Evolutionary conservation across 37 sponge, comb jelly and placozoan species (phyloP).

Genomic region (Spongia lamella): DNA sequence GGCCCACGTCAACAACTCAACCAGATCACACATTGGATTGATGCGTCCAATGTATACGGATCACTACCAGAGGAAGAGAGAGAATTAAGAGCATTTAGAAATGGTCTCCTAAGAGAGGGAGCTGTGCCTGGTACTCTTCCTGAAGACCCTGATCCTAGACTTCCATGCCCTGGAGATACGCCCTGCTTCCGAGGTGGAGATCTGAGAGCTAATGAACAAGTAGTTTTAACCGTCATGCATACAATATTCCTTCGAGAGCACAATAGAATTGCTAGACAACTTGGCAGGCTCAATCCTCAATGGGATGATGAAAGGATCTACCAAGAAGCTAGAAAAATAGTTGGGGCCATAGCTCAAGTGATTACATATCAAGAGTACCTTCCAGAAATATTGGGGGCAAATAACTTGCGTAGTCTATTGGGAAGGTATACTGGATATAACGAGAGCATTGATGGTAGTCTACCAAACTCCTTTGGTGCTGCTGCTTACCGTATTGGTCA

Average conservation of each 20-base stretch:
- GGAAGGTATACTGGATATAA: slow-evolving; percentile 70
- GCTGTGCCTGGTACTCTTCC: slow-evolving; percentile 37
- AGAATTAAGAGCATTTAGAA: slow-evolving; percentile 23
- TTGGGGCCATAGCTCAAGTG: slow-evolving; percentile 83
- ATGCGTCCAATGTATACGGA: slow-evolving; percentile 86
- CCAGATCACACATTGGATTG: slow-evolving; percentile 84
- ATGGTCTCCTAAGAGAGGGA: slow-evolving; percentile 62
- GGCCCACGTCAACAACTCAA: slow-evolving; percentile 74
- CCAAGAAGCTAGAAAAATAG: slow-evolving; percentile 83
- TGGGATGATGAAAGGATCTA: slow-evolving; percentile 89
- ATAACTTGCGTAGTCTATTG: slow-evolving; percentile 31
- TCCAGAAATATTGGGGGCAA: slow-evolving; percentile 68
- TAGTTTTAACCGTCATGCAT: slow-evolving; percentile 91
- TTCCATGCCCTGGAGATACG: background rate
- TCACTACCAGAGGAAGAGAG: slow-evolving; percentile 20
- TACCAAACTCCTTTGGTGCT: slow-evolving; percentile 76
- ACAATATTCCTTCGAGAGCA: slow-evolving; percentile 95
- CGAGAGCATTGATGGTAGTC: slow-evolving; percentile 45
- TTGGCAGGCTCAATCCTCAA: slow-evolving; percentile 67
- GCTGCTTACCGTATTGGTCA: slow-evolving; percentile 92
- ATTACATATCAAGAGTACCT: slow-evolving; percentile 89
- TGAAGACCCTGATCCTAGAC: slow-evolving; percentile 23
- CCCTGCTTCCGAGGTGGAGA: slow-evolving; percentile 86
- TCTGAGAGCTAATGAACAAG: slow-evolving; percentile 85
- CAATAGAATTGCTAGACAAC: slow-evolving; percentile 78